These are phyloP conservation scores for Probaryconus sp. DNA, from an alignment of 1,140 invertebrate genomes.

Conservation along the genomic window DNA sequence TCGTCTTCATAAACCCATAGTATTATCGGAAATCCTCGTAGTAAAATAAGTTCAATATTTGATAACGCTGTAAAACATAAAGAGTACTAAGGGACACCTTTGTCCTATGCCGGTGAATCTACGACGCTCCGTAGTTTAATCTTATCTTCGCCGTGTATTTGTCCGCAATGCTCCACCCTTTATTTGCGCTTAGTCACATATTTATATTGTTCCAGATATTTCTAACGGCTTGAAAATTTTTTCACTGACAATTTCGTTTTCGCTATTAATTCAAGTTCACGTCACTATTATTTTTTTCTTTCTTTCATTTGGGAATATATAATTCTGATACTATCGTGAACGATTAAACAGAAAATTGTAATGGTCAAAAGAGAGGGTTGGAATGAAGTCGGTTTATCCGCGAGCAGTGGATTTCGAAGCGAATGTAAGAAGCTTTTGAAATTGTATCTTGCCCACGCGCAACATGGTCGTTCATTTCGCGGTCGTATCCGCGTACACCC, in stretches of 20 bases:
- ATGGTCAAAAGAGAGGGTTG: too few relatives aligned
- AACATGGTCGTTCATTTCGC: constrained; percentile 40
- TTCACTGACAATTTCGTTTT: too few relatives aligned
- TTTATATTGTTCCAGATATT: constrained; percentile 45
- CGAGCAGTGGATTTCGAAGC: constrained; percentile 20
- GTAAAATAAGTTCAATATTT: constrained; percentile 36
- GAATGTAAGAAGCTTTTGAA: constrained; percentile 50
- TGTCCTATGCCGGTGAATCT: constrained; percentile 42
- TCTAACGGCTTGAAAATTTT: too few relatives aligned
- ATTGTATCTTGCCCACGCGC: constrained; percentile 46
- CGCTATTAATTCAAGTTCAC: too few relatives aligned
- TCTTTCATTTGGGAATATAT: too few relatives aligned
- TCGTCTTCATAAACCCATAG: too few relatives aligned
- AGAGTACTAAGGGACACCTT: constrained; percentile 45
- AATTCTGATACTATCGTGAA: too few relatives aligned
- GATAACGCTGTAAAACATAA: constrained; percentile 3
- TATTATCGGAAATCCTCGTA: too few relatives aligned
- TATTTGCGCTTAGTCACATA: constrained; percentile 51
- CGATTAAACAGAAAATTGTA: too few relatives aligned
- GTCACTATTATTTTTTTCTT: too few relatives aligned
- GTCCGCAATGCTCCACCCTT: constrained; percentile 41
- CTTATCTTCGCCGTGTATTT: constrained; percentile 46
- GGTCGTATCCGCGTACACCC: constrained; percentile 46
- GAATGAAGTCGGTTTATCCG: constrained; percentile 33
- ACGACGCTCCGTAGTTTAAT: constrained; percentile 23